Base-by-base conservation (phyloP, 2,113 vertebrate species). In the Colinus virginianus region DNA sequence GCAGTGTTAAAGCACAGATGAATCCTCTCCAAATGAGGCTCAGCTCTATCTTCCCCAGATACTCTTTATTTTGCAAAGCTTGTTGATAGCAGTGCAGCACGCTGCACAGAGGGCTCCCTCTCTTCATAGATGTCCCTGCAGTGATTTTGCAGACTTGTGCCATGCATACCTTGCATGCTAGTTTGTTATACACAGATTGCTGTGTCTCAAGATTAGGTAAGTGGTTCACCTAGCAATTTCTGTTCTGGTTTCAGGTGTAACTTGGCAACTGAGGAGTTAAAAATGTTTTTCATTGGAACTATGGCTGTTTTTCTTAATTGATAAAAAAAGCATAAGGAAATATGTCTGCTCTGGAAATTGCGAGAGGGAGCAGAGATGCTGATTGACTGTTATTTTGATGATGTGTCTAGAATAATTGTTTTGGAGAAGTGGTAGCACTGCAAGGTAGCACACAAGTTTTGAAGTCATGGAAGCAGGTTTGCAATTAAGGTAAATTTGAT, bases 141-240 rank as follows among this genome's bases (percentile, higher is more conserved):
- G n/a, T 68, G 43, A 53, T 10, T 7, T n/a, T 45, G 36, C 6
- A n/a, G 48, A n/a, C 36, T 11, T 17, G 19, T 13, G 16, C 23
- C 21, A 2, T 7, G 7, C 30, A 12, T 9, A 28, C 26, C 45
- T 62, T 36, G n/a, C 2, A 2, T 32, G 4, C 15, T n/a, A 22
- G 15, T 36, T 62, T 58, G 14, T 34, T 36, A 13, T 11, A 42
- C 11, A 4, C 5, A 36, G 40, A 4, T 43, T 19, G 22, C 5
- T 38, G 25, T 4, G 22, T 59, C 38, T 79, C 38, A 55, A 21
- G 25, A 13, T n/a, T 9, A 30, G 55, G 36, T 34, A 34, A 26
- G 28, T 23, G 45, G 6, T 34, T 88, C 30, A n/a, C 11, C n/a
- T 21, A 25, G 19, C 16, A 86, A 34, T 69, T 82, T 13, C 5